Evolutionary conservation across 2,113 vertebrate genomes (phyloP), one percentile per base, ranked within the genome.

Genomic region (Campylorhamphus procurvoides): DNA sequence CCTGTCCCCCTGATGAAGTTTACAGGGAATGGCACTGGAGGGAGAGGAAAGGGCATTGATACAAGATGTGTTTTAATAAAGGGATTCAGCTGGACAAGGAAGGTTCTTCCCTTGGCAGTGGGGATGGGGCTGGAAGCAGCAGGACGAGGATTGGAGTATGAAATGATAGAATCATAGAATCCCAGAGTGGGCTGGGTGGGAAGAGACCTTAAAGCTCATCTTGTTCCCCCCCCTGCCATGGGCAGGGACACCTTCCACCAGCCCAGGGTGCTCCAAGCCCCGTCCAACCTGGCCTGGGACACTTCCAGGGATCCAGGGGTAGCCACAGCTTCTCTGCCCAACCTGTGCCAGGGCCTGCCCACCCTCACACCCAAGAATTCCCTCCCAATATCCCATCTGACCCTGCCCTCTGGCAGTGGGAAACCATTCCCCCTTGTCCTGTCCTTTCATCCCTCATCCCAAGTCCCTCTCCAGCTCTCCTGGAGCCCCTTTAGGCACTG

Each of bases 51-150:
- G 89, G 89, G 77, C 80, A 86, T 71, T 3, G 4, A 55, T 64
- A 72, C 24, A 64, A 76, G 78, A 67, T 72, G 69, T 58, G 63
- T 91, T 91, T 96, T 75, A 92, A 92, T 89, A 67, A 92, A 87
- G 33, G 7, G 35, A 10, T 69, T 59, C 2, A 5, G 35, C 35
- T 1, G 2, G 62, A 29, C 33, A 18, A 67, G 58, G 44, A 49
- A 22, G 35, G 53, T 31, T 7, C 49, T 35, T 79, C 75, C 63
- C 63, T n/a, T 4, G 68, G 58, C 71, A 87, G 47, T 5, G 0
- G 40, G 81, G 83, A 46, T 89, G 73, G 50, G 25, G 59, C 27
- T 73, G 64, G 40, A 4, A 3, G 25, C 35, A 25, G 75, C 58
- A 8, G 49, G 46, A 31, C 13, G 39, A 49, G 52, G 85, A 20